Conservation (phyloP, 1,140 invertebrate species). For the Hycleus cichorii region DNA sequence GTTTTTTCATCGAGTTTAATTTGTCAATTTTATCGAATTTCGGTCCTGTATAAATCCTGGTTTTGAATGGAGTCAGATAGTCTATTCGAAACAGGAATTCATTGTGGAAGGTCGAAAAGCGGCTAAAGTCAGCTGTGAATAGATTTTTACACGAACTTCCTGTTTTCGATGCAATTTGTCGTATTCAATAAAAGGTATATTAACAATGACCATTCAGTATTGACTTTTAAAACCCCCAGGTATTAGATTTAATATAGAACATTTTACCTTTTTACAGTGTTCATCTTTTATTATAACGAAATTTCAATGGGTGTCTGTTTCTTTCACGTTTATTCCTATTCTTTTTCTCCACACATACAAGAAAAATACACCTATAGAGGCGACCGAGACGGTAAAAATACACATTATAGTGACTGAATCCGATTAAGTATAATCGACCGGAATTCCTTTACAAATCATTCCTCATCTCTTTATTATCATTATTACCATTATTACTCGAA, state of each 20-base stretch:
- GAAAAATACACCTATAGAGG: too few species aligned
- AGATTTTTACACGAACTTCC: slow-evolving; percentile 39
- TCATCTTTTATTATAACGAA: slow-evolving; percentile 24
- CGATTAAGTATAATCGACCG: too few species aligned
- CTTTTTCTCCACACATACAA: too few species aligned
- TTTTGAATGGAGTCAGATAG: slow-evolving; percentile 30
- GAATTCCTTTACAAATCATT: too few species aligned
- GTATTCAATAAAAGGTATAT: slow-evolving; percentile 31
- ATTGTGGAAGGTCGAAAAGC: slow-evolving; percentile 33
- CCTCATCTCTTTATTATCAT: too few species aligned
- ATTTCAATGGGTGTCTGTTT: slow-evolving; percentile 28
- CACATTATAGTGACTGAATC: too few species aligned
- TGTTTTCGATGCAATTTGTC: slow-evolving; percentile 42
- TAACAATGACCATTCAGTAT: slow-evolving; percentile 37
- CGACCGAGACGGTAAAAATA: too few species aligned
- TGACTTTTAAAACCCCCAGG: slow-evolving; percentile 34
- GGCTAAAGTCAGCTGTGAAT: slow-evolving; percentile 36
- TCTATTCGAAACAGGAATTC: slow-evolving; percentile 33
- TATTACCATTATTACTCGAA: too few species aligned
- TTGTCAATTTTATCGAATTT: too few species aligned
- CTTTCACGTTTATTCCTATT: background rate
- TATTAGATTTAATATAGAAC: slow-evolving; percentile 39
- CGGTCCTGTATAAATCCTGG: slow-evolving; percentile 23
- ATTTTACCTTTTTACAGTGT: slow-evolving; percentile 3
- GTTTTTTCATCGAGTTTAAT: too few species aligned